These are phyloP conservation scores for Atrina japonica DNA, from an alignment of 2,888 invertebrate genomes.

Conservation along the genomic window DNA sequence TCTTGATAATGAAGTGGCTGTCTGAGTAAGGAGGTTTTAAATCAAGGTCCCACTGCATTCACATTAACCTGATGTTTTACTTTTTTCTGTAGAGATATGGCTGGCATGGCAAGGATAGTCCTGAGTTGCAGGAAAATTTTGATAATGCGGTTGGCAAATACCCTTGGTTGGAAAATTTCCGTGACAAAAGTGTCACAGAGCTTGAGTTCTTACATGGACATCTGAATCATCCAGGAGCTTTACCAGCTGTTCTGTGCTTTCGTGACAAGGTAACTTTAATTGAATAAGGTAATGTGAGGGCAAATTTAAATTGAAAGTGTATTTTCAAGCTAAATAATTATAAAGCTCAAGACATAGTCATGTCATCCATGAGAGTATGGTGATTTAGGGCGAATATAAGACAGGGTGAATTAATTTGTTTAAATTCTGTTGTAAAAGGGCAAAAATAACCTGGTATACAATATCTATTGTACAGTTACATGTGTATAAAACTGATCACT, in stretches of 20 bases:
- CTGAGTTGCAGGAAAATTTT: slow-evolving; percentile 73
- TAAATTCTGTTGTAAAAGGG: no score
- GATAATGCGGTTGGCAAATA: slow-evolving; percentile 71
- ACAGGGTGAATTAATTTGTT: no score
- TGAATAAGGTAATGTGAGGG: no score
- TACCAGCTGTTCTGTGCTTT: slow-evolving; percentile 74
- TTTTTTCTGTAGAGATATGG: slow-evolving; percentile 79
- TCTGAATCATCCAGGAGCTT: slow-evolving; percentile 72
- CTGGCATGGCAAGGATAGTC: slow-evolving; percentile 75
- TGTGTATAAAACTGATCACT: no score
- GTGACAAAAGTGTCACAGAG: slow-evolving; percentile 77
- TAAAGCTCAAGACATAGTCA: not conserved
- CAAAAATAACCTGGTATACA: no score
- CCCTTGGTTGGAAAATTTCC: slow-evolving; percentile 69
- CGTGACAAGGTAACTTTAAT: slow-evolving; percentile 76
- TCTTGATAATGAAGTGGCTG: no score
- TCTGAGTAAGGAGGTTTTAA: no score
- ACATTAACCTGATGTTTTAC: no score
- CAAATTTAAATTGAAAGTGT: not conserved
- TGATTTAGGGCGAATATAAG: no score
- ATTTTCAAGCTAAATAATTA: not conserved
- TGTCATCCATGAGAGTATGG: no score
- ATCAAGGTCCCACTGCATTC: no score
- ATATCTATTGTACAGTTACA: no score
- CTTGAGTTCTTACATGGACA: slow-evolving; percentile 77